Conservation (phyloP, 2,113 vertebrate genomes). For the Pelodiscus sinensis region DNA sequence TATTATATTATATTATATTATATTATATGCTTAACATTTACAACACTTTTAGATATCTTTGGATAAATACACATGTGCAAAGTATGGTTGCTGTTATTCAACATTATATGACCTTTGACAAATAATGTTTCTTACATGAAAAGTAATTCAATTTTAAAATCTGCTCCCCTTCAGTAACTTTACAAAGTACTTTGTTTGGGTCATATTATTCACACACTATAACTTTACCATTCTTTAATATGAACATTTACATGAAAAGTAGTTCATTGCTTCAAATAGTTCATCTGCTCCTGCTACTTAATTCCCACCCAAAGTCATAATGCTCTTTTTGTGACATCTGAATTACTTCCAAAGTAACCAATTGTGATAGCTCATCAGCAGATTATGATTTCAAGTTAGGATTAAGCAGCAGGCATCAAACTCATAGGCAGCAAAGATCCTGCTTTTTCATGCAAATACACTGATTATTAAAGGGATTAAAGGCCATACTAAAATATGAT, state of each 20-base stretch:
- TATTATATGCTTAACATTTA: neutral
- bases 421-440: neutral
- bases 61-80: neutral
- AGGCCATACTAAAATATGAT: neutral
- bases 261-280: neutral
- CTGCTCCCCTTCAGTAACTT: neutral
- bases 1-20: neutral
- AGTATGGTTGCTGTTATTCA: neutral
- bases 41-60: neutral
- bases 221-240: neutral
- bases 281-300: neutral
- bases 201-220: neutral
- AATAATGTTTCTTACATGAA: neutral
- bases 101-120: neutral
- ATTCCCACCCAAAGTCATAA: neutral
- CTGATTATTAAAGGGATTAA: neutral
- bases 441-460: conserved; percentile 5
- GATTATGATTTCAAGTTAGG: neutral
- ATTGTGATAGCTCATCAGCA: conserved; percentile 8
- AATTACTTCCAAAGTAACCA: neutral
- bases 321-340: neutral
- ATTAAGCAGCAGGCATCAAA: conserved; percentile 3
- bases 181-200: neutral
- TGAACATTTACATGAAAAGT: neutral
- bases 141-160: neutral